A percentile compares a stretch with the other conserved stretches of the same genome.
phyloP scores from a whole-genome alignment of 2,888 invertebrate genomes.

The Drosophila differens region DNA sequence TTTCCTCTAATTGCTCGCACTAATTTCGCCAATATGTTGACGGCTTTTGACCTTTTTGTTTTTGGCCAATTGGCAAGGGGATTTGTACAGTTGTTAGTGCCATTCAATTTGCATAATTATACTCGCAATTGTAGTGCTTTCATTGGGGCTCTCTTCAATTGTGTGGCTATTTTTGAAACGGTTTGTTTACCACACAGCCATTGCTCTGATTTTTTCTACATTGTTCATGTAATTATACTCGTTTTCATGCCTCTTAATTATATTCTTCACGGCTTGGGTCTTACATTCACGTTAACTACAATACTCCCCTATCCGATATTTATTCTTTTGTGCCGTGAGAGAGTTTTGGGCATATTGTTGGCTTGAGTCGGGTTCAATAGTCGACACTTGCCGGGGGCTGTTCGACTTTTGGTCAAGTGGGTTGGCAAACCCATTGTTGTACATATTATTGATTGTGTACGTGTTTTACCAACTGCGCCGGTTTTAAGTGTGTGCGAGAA shows the following conservation, averaged over 20 bases:
- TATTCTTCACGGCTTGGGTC: constrained; percentile 32
- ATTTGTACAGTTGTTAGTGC: constrained; percentile 25
- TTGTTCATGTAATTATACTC: constrained; percentile 38
- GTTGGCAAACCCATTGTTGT: constrained; percentile 32
- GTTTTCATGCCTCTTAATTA: constrained; percentile 66
- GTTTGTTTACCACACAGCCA: constrained; percentile 36
- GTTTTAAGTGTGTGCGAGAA: constrained; percentile 15
- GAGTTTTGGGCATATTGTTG: constrained; percentile 27
- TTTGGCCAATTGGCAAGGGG: constrained; percentile 15
- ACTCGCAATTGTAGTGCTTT: constrained; percentile 4
- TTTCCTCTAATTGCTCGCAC: constrained; percentile 14
- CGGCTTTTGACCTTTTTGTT: constrained; percentile 68
- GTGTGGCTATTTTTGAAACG: constrained; percentile 54
- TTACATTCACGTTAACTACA: constrained; percentile 3
- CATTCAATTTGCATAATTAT: constrained; percentile 74
- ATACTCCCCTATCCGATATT: constrained; percentile 10
- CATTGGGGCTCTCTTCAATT: constrained; percentile 1
- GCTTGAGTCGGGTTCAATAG: constrained; percentile 59
- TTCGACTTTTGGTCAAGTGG: constrained; percentile 51
- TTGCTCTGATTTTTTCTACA: constrained; percentile 49
- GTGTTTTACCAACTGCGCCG: neutral
- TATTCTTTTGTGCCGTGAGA: constrained; percentile 11
- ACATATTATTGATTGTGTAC: constrained; percentile 43
- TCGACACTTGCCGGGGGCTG: constrained; percentile 37
- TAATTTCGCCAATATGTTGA: constrained; percentile 16